Base-by-base conservation (phyloP, 2,888 invertebrate genomes). In the Pristionchus japonicus region DNA sequence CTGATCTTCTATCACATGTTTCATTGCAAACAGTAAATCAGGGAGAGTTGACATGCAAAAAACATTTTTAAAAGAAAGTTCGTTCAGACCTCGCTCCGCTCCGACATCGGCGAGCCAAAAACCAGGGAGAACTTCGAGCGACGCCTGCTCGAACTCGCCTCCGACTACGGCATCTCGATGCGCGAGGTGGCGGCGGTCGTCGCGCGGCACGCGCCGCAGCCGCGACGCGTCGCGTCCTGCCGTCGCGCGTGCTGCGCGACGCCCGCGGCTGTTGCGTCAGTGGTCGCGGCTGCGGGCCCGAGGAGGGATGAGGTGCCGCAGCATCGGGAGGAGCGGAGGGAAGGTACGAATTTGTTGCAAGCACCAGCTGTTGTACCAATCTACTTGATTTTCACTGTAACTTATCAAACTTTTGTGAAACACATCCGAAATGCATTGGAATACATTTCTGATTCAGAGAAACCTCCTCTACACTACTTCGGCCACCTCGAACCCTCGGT, bases 101-200 rank as follows among this genome's bases (percentile, higher is more conserved):
- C 43, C n/a, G 74, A 74, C 9, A 23, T 20, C 27, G 40, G 17
- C 40, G 85, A 85, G 34, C 61, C 61, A 20, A 85, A 85, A n/a
- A 85, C 85, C 27, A n/a, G 23, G 1, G 64, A 85, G 23, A 85
- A 85, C 43, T 85, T 85, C 64, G 85, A 85, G n/a, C 37, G 43
- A 64, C 23, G 43, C 0, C 11, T 85, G 27, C 43, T 40, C 1
- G 64, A 40, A 13, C 23, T 85, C 40, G 64, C 64, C 43, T 23
- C 13, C 1, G 61, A 85, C 13, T 85, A 64, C 40, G 85, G 64
- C 11, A 3, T 85, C 13, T 17, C n/a, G 4, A 23, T 85, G 37
- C 37, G 49, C 27, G 83, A 83, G 34, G 83, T 83, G 17, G 13
- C 49, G 6, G 27, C 49, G n/a, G 15, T 47, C 13, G 27, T 47